These are phyloP conservation scores for Corythaeola cristata DNA, from an alignment of 2,113 vertebrate genomes.

Conservation along the genomic window DNA sequence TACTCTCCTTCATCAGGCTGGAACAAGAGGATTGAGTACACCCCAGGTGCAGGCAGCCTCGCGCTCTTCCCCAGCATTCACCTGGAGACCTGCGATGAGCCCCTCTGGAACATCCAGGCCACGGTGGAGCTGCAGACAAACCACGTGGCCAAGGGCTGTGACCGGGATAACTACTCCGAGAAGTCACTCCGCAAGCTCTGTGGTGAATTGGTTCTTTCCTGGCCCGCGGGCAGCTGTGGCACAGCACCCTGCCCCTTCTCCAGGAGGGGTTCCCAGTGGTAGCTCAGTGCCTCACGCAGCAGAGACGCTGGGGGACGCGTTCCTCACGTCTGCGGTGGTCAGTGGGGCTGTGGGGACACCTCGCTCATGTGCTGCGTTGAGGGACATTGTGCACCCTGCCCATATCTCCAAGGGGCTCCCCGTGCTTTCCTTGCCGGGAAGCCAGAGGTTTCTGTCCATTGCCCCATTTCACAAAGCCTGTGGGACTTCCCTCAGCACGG, in stretches of 20 bases:
- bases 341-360: background rate
- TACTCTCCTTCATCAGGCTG: constrained; percentile 78
- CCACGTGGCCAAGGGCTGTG: constrained; percentile 96
- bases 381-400: background rate
- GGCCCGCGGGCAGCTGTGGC: background rate
- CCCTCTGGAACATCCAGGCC: constrained; percentile 96
- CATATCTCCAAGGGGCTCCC: background rate
- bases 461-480: background rate
- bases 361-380: background rate
- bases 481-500: background rate
- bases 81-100: constrained; percentile 96
- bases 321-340: background rate
- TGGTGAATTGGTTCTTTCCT: constrained; percentile 74
- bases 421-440: background rate
- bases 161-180: constrained; percentile 96
- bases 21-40: constrained; percentile 96
- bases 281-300: background rate
- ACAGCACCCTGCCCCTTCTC: background rate
- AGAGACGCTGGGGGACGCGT: background rate
- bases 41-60: constrained; percentile 88
- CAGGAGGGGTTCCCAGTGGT: background rate
- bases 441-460: background rate
- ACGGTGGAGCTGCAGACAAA: constrained; percentile 96
- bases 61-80: constrained; percentile 92
- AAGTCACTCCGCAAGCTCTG: constrained; percentile 92